Evolutionary conservation across 1,140 invertebrate genomes (phyloP).

Genomic region (Bemisia tabaci): DNA sequence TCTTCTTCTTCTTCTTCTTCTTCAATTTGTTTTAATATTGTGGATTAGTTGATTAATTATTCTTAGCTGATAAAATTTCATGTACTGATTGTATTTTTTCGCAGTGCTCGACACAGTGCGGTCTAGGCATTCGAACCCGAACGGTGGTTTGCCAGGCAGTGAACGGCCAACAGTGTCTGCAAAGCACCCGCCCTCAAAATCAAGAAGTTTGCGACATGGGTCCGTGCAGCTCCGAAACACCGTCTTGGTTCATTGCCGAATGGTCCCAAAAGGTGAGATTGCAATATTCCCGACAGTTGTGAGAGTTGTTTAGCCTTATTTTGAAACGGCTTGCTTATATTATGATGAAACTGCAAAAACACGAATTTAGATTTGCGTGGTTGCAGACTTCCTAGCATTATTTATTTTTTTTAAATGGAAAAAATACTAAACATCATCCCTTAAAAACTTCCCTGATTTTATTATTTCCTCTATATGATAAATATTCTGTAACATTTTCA

Average conservation of each 20-base stretch:
- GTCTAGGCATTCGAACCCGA: slow-evolving; percentile 35
- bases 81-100: no score
- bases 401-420: no score
- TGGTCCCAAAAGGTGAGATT: slow-evolving; percentile 28
- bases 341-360: no score
- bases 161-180: slow-evolving; percentile 31
- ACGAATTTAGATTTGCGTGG: not conserved
- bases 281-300: no score
- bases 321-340: not conserved
- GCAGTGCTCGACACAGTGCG: slow-evolving; percentile 37
- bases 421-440: no score
- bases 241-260: slow-evolving; percentile 28
- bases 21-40: no score
- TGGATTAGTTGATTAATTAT: no score
- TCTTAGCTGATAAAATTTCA: no score
- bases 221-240: slow-evolving; percentile 23
- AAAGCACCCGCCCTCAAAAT: slow-evolving; percentile 24
- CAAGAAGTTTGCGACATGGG: slow-evolving; percentile 37
- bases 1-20: no score
- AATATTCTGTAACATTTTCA: no score
- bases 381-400: not conserved
- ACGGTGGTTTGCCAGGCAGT: slow-evolving; percentile 34
- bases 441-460: no score
- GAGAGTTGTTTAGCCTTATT: not conserved
- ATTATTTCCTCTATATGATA: no score